phyloP scores from a whole-genome alignment of 1,140 invertebrate genomes.

The Dendrolimus kikuchii region DNA sequence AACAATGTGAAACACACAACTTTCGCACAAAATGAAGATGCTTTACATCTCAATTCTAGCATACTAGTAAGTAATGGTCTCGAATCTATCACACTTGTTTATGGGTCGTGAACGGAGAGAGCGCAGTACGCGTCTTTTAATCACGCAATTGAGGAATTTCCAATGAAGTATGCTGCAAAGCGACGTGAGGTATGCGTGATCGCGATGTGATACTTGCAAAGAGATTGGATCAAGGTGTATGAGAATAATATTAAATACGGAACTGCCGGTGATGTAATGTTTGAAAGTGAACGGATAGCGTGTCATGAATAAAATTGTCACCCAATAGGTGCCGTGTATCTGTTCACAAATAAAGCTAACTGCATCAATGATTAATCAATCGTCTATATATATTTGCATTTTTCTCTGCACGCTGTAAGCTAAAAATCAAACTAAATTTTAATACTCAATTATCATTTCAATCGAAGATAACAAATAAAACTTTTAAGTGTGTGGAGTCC shows the following conservation, averaged over 20 bases:
- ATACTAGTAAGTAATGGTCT: too few species aligned
- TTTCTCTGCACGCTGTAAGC: too few species aligned
- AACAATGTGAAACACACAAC: too few species aligned
- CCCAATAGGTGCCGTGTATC: slow-evolving; percentile 2
- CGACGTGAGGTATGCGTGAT: slow-evolving; percentile 10
- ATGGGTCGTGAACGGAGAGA: slow-evolving; percentile 20
- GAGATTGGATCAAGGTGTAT: slow-evolving; percentile 24
- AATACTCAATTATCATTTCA: too few species aligned
- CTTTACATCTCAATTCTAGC: too few species aligned
- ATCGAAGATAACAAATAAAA: too few species aligned
- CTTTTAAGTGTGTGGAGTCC: too few species aligned
- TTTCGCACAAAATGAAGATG: too few species aligned
- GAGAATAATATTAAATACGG: slow-evolving; percentile 22
- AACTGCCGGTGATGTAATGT: slow-evolving; percentile 24
- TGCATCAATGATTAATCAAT: too few species aligned
- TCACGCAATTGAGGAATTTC: slow-evolving; percentile 48
- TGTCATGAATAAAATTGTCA: slow-evolving; percentile 19
- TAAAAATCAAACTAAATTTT: too few species aligned
- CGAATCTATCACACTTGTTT: too few species aligned
- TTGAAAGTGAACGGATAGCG: slow-evolving; percentile 30
- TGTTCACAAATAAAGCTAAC: slow-evolving; percentile 3
- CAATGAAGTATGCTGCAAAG: slow-evolving; percentile 44
- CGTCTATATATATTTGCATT: too few species aligned
- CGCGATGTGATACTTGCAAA: slow-evolving; percentile 19
- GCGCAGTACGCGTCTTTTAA: slow-evolving; percentile 12